A percentile compares a stretch with the other conserved stretches of the same genome.
Conservation (phyloP, 2,113 vertebrate genomes). For the Delphinus delphis region DNA sequence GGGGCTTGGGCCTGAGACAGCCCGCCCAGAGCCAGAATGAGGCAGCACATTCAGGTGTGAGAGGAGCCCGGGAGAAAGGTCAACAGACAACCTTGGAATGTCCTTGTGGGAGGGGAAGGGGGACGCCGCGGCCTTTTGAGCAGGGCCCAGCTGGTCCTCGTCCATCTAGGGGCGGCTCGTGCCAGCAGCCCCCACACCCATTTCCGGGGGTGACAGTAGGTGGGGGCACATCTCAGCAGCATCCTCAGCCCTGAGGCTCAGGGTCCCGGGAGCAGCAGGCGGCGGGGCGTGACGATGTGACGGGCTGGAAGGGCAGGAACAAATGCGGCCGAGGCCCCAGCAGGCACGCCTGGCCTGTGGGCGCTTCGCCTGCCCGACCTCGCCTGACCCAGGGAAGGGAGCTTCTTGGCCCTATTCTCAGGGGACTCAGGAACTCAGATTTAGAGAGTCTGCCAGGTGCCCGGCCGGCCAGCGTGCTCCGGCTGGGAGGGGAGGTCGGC, state of each 20-base stretch:
- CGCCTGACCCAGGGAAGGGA: neutral
- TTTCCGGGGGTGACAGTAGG: neutral
- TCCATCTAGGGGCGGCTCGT: no score
- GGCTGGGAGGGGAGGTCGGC: neutral
- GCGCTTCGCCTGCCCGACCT: neutral
- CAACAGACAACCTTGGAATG: neutral
- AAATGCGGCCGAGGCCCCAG: neutral
- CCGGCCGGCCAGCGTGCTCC: neutral
- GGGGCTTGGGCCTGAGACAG: neutral
- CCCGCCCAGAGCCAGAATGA: no score
- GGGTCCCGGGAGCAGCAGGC: no score
- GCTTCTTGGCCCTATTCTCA: neutral
- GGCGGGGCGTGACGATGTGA: neutral
- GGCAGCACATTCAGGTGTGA: neutral
- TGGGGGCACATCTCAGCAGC: neutral
- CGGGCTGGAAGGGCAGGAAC: neutral
- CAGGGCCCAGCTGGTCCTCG: neutral
- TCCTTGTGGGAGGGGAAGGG: neutral
- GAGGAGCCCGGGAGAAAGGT: no score
- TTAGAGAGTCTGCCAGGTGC: neutral
- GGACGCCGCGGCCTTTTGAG: neutral
- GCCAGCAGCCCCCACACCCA: fast-evolving
- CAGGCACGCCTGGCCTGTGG: neutral
- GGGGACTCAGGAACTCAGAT: neutral
- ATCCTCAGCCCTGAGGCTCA: neutral